phyloP scores from a whole-genome alignment of 2,113 vertebrate genomes.

The pig (Sus scrofa) region T2T-Sscrofa CM000823.6:60791001-60791500 shows the following conservation, averaged over 20 bases:
- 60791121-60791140: slow-evolving; percentile 71
- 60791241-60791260: neutral
- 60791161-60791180: slow-evolving; percentile 48
- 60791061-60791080: slow-evolving; percentile 24
- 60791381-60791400: neutral
- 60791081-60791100: slow-evolving; percentile 12
- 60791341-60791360: neutral
- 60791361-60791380: accelerated
- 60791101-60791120: slow-evolving; percentile 66
- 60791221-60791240: slow-evolving; percentile 52
- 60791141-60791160: slow-evolving; percentile 50
- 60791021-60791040: neutral
- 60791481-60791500: neutral
- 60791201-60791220: slow-evolving; percentile 9
- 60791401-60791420: neutral
- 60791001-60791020: slow-evolving; percentile 57
- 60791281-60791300: neutral
- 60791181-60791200: slow-evolving; percentile 37
- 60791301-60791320: neutral
- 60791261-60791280: neutral
- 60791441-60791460: neutral
- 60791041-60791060: slow-evolving; percentile 47
- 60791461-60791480: neutral
- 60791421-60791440: neutral
- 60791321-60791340: neutral